Conservation (phyloP, 2,888 invertebrate species). For the Carcina quercana region DNA sequence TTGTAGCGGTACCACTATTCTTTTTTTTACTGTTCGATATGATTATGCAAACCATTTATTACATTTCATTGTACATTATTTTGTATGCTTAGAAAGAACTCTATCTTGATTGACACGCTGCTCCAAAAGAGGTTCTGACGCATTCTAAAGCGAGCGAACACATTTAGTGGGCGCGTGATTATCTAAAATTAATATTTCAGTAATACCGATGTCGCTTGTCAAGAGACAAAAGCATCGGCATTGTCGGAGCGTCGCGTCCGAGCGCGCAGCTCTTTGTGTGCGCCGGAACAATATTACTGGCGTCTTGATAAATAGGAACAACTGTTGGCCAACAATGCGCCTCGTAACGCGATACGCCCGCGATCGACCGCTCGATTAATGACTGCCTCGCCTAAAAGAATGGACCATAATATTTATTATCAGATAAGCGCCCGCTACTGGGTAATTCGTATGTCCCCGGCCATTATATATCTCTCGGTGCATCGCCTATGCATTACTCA, state of each 20-base stretch:
- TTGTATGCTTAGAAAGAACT: too few species aligned
- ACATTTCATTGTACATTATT: too few species aligned
- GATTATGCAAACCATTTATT: too few species aligned
- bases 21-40: too few species aligned
- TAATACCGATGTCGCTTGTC: conserved; percentile 56
- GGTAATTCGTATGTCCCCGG: conserved; percentile 65
- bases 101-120: too few species aligned
- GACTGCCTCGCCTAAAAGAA: conserved; percentile 72
- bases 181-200: conserved; percentile 52
- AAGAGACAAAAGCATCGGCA: conserved; percentile 48
- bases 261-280: conserved; percentile 46
- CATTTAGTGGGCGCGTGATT: conserved; percentile 24
- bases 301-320: conserved; percentile 71
- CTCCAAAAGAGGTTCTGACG: background rate
- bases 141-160: conserved; percentile 11
- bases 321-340: conserved; percentile 65
- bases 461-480: conserved; percentile 56
- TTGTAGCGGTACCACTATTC: background rate
- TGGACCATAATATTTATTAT: conserved; percentile 73
- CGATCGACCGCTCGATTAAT: conserved; percentile 70
- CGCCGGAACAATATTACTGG: conserved; percentile 63
- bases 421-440: conserved; percentile 69
- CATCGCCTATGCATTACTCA: conserved; percentile 67
- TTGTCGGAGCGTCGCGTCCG: conserved; percentile 39
- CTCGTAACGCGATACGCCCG: conserved; percentile 67